phyloP scores from a whole-genome alignment of 2,888 invertebrate genomes.

The Rhingia rostrata region DNA sequence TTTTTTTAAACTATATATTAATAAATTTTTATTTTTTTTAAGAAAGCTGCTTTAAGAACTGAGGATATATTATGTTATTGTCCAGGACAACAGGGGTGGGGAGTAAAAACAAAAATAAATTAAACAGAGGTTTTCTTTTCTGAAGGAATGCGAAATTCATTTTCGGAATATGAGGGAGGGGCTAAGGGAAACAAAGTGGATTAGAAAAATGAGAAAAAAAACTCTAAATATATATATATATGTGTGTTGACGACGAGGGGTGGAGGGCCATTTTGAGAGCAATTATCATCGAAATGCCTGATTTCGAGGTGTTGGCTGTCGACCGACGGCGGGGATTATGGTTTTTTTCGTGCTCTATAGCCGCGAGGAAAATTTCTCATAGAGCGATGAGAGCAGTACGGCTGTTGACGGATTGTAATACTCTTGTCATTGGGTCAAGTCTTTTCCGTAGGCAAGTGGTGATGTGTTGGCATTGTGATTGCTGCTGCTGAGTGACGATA shows the following conservation, averaged over 20 bases:
- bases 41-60: conserved; percentile 58
- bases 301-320: conserved; percentile 2
- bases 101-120: conserved; percentile 51
- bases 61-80: conserved; percentile 36
- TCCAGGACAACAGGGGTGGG: conserved; percentile 35
- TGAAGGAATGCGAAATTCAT: conserved; percentile 64
- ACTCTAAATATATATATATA: conserved; percentile 29
- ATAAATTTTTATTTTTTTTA: conserved; percentile 46
- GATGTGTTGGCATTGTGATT: conserved; percentile 72
- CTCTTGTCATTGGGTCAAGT: conserved; percentile 72
- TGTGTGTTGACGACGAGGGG: neutral
- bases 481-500: conserved; percentile 59
- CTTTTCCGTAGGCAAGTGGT: conserved; percentile 73
- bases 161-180: conserved; percentile 10
- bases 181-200: conserved; percentile 48
- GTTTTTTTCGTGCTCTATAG: conserved; percentile 59
- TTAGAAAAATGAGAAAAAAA: conserved; percentile 49
- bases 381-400: conserved; percentile 69
- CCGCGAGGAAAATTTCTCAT: conserved; percentile 70
- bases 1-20: conserved; percentile 56
- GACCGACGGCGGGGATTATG: conserved; percentile 24
- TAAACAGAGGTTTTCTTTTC: conserved; percentile 29
- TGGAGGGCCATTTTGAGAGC: conserved; percentile 22
- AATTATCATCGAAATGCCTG: conserved; percentile 47
- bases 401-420: conserved; percentile 69